These are phyloP conservation scores for Heteromurus nitidus DNA, from an alignment of 2,888 invertebrate genomes.

Conservation along the genomic window DNA sequence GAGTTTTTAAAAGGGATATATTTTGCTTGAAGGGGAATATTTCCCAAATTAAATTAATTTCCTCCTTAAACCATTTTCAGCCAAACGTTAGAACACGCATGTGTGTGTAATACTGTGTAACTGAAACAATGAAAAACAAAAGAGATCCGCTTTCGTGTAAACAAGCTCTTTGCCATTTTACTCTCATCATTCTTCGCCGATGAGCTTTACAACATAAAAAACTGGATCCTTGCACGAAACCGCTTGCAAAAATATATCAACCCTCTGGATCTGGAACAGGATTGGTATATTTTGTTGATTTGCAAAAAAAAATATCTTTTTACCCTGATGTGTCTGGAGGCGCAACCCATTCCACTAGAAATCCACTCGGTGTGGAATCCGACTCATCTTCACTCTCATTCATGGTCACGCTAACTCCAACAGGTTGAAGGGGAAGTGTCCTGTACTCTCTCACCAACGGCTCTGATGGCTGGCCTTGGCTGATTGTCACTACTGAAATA, in stretches of 20 bases:
- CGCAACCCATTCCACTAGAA: conserved; percentile 64
- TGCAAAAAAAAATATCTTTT: conserved; percentile 1
- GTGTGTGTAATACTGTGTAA: too few species aligned
- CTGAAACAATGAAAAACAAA: too few species aligned
- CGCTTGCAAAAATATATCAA: not conserved
- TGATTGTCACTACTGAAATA: conserved; percentile 64
- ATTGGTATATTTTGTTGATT: too few species aligned
- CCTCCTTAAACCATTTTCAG: not conserved
- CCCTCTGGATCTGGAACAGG: too few species aligned
- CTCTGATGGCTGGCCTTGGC: conserved; percentile 52
- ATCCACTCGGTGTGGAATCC: conserved; percentile 49
- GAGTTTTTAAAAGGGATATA: too few species aligned
- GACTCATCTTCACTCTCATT: conserved; percentile 51
- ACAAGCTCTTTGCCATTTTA: too few species aligned
- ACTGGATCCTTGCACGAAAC: not conserved
- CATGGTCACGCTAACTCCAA: conserved; percentile 59
- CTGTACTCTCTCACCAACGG: conserved; percentile 60
- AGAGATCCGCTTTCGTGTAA: too few species aligned
- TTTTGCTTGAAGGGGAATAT: too few species aligned
- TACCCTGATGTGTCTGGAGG: conserved; percentile 61
- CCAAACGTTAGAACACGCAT: not conserved
- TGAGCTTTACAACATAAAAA: not conserved
- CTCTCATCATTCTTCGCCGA: too few species aligned
- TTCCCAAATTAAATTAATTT: too few species aligned
- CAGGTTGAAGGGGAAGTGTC: conserved; percentile 59